These are phyloP conservation scores for Bombus superbus DNA, from an alignment of 1,140 invertebrate species.

Conservation along the genomic window DNA sequence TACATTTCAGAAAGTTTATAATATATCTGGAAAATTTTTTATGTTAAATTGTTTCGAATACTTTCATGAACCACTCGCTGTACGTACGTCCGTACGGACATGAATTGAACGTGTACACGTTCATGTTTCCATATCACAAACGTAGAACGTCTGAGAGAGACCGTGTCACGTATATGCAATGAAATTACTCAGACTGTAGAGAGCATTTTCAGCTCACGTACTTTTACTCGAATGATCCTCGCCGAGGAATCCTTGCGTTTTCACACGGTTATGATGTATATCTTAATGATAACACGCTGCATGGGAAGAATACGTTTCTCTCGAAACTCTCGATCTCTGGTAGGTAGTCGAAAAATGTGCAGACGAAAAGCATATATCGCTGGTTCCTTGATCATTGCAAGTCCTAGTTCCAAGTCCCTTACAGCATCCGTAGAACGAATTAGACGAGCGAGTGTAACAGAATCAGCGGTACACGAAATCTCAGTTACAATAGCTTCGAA, in stretches of 20 bases:
- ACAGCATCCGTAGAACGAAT: neutral
- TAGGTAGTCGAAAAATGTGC: neutral
- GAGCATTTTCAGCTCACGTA: conserved; percentile 66
- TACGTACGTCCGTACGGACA: neutral
- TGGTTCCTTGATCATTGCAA: too few species aligned
- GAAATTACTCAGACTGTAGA: conserved; percentile 58
- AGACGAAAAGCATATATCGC: neutral
- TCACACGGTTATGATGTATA: conserved; percentile 66
- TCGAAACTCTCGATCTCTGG: conserved; percentile 5
- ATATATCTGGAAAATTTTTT: neutral
- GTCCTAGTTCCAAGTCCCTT: neutral
- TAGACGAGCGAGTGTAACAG: neutral
- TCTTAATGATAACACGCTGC: conserved; percentile 55
- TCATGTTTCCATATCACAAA: neutral
- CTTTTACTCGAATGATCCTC: conserved; percentile 42
- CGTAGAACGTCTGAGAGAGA: conserved; percentile 14
- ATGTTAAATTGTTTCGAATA: neutral
- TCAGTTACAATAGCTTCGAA: too few species aligned
- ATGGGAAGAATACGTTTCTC: neutral
- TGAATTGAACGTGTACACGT: neutral
- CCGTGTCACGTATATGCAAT: conserved; percentile 60
- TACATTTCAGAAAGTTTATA: neutral
- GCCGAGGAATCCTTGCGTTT: conserved; percentile 47
- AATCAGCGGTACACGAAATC: neutral
- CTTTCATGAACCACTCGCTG: conserved; percentile 31